Percentiles rank a stretch among this genome's conserved stretches.
phyloP scores from a whole-genome alignment of 1,140 invertebrate genomes.

The Trichonephila clavipes region DNA sequence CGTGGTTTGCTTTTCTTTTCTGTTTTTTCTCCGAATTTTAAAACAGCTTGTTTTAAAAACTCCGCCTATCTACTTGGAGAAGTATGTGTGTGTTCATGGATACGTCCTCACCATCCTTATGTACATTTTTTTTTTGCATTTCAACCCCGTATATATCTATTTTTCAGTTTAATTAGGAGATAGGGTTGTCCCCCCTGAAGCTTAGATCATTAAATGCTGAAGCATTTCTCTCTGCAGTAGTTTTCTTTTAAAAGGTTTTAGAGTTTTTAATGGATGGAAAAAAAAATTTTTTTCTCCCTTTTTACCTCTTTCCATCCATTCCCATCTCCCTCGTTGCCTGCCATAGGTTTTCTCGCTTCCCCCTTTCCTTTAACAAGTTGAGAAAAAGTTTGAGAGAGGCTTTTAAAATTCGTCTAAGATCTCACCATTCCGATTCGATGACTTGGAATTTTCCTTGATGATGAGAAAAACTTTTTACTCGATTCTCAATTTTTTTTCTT shows the following conservation, averaged over 20 bases:
- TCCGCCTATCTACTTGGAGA: constrained; percentile 51
- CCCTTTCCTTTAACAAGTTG: constrained; percentile 49
- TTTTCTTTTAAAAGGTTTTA: constrained; percentile 70
- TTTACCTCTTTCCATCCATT: neutral
- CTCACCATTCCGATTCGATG: constrained; percentile 13
- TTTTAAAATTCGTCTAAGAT: constrained; percentile 43
- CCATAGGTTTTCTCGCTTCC: neutral
- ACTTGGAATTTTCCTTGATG: constrained; percentile 32
- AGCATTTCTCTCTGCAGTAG: constrained; percentile 34
- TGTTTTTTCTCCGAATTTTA: constrained; percentile 50
- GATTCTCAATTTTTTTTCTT: neutral
- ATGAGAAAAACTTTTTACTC: constrained; percentile 31
- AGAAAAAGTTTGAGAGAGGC: constrained; percentile 49
- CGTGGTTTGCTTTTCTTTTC: neutral
- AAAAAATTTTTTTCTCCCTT: neutral
- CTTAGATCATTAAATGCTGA: constrained; percentile 67
- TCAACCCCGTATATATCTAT: constrained; percentile 21
- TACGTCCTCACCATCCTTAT: neutral
- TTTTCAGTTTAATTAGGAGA: constrained; percentile 71
- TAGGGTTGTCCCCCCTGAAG: constrained; percentile 53
- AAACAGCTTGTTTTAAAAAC: constrained; percentile 73
- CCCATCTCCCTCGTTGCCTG: neutral
- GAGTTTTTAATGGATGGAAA: constrained; percentile 53
- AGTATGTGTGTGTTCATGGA: constrained; percentile 9
- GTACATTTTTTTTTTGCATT: neutral